A percentile compares a stretch with the other conserved stretches of the same genome.
Evolutionary conservation across 2,888 invertebrate species (phyloP).

Genomic region (Eugnorisma glareosa): DNA sequence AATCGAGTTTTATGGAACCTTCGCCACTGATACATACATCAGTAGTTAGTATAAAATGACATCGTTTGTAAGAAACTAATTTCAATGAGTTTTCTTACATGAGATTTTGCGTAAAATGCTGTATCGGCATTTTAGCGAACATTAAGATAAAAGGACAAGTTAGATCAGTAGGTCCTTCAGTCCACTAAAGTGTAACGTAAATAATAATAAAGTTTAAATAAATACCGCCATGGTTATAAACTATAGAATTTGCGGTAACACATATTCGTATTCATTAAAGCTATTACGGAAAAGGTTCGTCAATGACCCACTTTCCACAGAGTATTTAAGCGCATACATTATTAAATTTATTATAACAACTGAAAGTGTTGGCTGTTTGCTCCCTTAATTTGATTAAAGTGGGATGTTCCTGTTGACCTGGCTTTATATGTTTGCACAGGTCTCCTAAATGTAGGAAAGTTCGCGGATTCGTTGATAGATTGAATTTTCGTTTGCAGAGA

Average conservation of each 20-base stretch:
- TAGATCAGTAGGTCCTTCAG: neutral
- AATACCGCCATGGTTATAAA: neutral
- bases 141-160: neutral
- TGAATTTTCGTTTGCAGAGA: slow-evolving; percentile 27
- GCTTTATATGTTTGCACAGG: slow-evolving; percentile 54
- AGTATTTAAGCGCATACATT: slow-evolving; percentile 61
- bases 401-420: slow-evolving; percentile 53
- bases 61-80: neutral
- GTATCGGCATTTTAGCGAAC: neutral
- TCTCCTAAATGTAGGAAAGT: slow-evolving; percentile 21
- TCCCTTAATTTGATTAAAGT: slow-evolving; percentile 67
- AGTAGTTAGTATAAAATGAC: neutral
- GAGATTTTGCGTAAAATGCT: neutral
- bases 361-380: slow-evolving; percentile 62
- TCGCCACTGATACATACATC: too few species aligned
- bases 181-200: neutral
- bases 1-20: too few species aligned
- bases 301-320: slow-evolving; percentile 59
- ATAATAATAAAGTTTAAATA: neutral
- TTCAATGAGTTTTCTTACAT: neutral
- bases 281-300: slow-evolving; percentile 40
- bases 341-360: slow-evolving; percentile 66
- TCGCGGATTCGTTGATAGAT: slow-evolving; percentile 24
- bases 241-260: slow-evolving; percentile 25
- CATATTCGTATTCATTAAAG: slow-evolving; percentile 28